Evolutionary conservation across 1,140 invertebrate species (phyloP).

Genomic region (Ceratina japonica): DNA sequence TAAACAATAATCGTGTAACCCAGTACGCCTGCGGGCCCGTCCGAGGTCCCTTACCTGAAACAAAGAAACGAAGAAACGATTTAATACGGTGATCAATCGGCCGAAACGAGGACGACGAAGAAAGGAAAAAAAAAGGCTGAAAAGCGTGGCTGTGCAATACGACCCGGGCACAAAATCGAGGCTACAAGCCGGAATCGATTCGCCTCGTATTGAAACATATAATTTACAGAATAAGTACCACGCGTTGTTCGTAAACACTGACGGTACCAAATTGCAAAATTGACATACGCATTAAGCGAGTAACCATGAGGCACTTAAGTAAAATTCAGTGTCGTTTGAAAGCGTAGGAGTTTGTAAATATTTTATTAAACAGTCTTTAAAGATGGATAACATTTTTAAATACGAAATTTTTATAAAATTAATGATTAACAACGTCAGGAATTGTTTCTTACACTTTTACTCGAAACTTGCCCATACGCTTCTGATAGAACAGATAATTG

Average conservation of each 20-base stretch:
- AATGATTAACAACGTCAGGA: no score
- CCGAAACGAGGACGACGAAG: conserved; percentile 32
- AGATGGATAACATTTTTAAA: no score
- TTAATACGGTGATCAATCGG: conserved; percentile 54
- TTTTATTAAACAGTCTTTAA: no score
- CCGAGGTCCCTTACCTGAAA: conserved; percentile 56
- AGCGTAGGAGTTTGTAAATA: no score
- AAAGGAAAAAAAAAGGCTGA: no score
- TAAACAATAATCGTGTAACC: conserved; percentile 51
- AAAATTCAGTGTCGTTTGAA: no score
- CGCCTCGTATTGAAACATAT: not conserved
- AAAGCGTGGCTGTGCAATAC: not conserved
- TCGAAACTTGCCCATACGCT: not conserved
- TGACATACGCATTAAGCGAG: no score
- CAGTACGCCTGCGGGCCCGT: not conserved
- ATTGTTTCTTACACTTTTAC: not conserved
- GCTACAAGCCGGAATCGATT: not conserved
- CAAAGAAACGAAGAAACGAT: conserved; percentile 53
- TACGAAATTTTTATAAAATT: no score
- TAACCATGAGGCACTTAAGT: no score
- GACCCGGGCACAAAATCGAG: not conserved
- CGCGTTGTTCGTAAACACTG: no score
- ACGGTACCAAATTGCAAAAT: not conserved
- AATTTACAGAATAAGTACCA: not conserved
- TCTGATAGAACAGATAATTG: not conserved